These are phyloP conservation scores for Cottus gobio DNA, from an alignment of 2,113 vertebrate species.

Conservation along the genomic window DNA sequence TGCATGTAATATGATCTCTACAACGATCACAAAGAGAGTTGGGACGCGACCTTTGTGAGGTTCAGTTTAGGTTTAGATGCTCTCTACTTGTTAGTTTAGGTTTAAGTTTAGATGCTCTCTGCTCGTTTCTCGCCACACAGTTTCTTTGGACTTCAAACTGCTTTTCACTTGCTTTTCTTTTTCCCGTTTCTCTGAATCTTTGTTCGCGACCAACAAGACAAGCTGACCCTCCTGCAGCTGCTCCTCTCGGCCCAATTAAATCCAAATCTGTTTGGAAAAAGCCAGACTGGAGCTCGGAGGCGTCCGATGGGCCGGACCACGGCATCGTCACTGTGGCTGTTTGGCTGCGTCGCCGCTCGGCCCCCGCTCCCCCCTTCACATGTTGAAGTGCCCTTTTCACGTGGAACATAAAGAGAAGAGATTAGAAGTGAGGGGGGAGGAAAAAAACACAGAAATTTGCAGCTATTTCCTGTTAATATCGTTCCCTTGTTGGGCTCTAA, in stretches of 20 bases:
- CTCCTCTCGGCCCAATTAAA: constrained; percentile 36
- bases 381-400: constrained; percentile 50
- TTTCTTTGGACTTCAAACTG: no score
- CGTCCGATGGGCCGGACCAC: background rate
- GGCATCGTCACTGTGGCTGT: constrained; percentile 33
- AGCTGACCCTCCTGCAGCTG: constrained; percentile 45
- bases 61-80: no score
- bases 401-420: constrained; percentile 10
- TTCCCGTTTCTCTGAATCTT: no score
- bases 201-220: no score
- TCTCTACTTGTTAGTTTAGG: no score
- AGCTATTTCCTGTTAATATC: constrained; percentile 72
- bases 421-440: constrained; percentile 39
- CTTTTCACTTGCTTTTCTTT: no score
- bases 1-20: no score
- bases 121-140: no score
- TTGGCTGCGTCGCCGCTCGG: background rate
- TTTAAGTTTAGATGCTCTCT: no score
- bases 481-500: constrained; percentile 67
- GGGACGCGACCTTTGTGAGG: no score
- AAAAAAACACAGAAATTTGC: constrained; percentile 48
- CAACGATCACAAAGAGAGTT: no score
- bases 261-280: background rate
- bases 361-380: constrained; percentile 41
- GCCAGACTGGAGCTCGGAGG: background rate